Percentiles rank a stretch among this genome's conserved stretches.
phyloP scores from a whole-genome alignment of 2,797 vertebrate species.

The Notolepis coatsorum region DNA sequence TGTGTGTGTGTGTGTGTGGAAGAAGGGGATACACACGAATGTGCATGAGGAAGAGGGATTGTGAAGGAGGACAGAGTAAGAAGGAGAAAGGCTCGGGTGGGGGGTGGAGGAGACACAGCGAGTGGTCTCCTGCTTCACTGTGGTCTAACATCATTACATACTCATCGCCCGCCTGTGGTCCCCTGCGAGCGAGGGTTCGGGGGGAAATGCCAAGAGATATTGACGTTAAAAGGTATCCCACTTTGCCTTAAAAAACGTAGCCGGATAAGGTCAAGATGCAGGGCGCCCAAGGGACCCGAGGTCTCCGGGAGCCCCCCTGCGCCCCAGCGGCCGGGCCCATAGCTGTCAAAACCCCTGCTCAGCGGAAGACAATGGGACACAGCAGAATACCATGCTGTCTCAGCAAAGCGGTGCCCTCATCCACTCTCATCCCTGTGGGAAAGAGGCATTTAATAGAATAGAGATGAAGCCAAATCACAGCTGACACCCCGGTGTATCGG shows the following conservation, averaged over 20 bases:
- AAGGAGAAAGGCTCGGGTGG: background rate
- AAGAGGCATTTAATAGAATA: conserved; percentile 51
- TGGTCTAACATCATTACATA: conserved; percentile 65
- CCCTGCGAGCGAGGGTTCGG: conserved; percentile 14
- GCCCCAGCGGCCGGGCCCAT: conserved; percentile 3
- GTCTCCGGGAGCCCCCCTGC: conserved; percentile 4
- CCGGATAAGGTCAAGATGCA: conserved; percentile 48
- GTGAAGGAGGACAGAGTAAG: conserved; percentile 3
- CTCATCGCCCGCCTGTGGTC: conserved; percentile 48
- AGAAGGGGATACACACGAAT: conserved; percentile 14
- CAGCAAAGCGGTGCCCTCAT: background rate
- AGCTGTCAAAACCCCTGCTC: conserved; percentile 12
- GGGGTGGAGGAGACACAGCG: conserved; percentile 3
- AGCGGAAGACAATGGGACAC: background rate
- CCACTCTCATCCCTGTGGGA: background rate
- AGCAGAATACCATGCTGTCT: background rate
- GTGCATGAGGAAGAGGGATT: conserved; percentile 22
- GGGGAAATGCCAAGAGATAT: conserved; percentile 63
- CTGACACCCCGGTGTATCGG: conserved; percentile 53
- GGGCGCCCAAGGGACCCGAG: conserved; percentile 22
- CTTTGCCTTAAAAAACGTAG: conserved; percentile 41
- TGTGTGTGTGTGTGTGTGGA: background rate
- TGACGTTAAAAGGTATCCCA: conserved; percentile 58
- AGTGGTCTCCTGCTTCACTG: conserved; percentile 37
- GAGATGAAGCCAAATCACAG: conserved; percentile 62